phyloP scores from a whole-genome alignment of 1,140 invertebrate genomes.

The Eumaeus atala region DNA sequence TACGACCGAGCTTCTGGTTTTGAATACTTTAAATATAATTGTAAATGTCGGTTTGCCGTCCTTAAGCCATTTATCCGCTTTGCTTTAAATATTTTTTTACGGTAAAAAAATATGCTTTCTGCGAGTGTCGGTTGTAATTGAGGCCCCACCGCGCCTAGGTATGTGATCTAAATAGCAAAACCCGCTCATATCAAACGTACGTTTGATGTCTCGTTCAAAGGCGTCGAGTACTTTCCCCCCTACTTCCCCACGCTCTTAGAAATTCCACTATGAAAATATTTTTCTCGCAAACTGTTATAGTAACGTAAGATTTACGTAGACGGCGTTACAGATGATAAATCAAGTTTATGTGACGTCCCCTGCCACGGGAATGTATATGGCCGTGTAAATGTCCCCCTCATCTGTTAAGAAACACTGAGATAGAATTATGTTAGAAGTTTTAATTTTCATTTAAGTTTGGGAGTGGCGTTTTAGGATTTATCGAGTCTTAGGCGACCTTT shows the following conservation, averaged over 20 bases:
- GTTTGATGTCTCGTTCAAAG: constrained; percentile 30
- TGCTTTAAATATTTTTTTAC: too few relatives aligned
- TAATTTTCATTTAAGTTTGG: constrained; percentile 10
- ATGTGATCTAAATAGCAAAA: constrained; percentile 9
- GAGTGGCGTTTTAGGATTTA: too few relatives aligned
- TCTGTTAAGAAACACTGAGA: constrained; percentile 23
- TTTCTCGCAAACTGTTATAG: constrained; percentile 43
- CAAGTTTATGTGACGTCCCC: constrained; percentile 67
- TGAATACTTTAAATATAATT: too few relatives aligned
- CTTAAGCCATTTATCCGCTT: too few relatives aligned
- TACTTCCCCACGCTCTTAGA: constrained; percentile 11
- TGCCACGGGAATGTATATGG: constrained; percentile 61
- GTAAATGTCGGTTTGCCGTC: too few relatives aligned
- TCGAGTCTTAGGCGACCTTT: too few relatives aligned
- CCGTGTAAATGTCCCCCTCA: constrained; percentile 35
- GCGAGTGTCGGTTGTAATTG: constrained; percentile 2
- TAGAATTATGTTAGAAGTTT: constrained; percentile 11
- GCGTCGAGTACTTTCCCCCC: constrained; percentile 18
- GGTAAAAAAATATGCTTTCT: too few relatives aligned
- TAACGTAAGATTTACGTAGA: constrained; percentile 52
- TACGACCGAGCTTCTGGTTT: too few relatives aligned
- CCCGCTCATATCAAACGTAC: constrained; percentile 17
- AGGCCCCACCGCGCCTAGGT: background rate
- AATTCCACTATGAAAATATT: constrained; percentile 33
- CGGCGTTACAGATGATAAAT: constrained; percentile 66